phyloP scores from a whole-genome alignment of 2,113 vertebrate species.

The Platanista minor region DNA sequence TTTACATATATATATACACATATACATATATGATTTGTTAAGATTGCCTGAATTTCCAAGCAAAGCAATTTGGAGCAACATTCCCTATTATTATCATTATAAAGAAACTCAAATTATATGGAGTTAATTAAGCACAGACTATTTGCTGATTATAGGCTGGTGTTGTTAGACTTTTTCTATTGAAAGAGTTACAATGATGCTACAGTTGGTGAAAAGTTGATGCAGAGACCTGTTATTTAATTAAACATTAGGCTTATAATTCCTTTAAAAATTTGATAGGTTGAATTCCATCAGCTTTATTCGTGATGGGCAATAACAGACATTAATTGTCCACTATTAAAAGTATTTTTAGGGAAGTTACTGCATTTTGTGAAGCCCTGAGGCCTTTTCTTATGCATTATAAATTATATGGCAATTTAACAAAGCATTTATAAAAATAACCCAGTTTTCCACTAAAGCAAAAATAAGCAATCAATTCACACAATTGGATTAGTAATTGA shows the following conservation, averaged over 20 bases:
- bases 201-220: not conserved
- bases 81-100: not conserved
- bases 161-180: not conserved
- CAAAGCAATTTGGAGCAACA: conserved; percentile 14
- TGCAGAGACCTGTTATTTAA: not conserved
- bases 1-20: not conserved
- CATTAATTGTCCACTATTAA: not conserved
- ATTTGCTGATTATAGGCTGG: not conserved
- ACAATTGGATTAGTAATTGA: conserved; percentile 19
- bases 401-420: conserved; percentile 5
- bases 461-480: conserved; percentile 5
- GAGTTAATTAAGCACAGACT: conserved; percentile 52
- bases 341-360: not conserved
- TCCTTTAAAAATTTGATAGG: not conserved
- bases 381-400: conserved; percentile 18
- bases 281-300: not conserved
- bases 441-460: not conserved
- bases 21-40: not conserved
- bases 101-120: conserved; percentile 8
- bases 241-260: not conserved
- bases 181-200: conserved; percentile 13
- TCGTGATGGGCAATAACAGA: not conserved
- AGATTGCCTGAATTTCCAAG: conserved; percentile 1
- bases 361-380: not conserved
- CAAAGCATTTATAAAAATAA: not conserved